Evolutionary conservation across 2,113 vertebrate genomes (phyloP).

Genomic region (Tonatia bakeri): DNA sequence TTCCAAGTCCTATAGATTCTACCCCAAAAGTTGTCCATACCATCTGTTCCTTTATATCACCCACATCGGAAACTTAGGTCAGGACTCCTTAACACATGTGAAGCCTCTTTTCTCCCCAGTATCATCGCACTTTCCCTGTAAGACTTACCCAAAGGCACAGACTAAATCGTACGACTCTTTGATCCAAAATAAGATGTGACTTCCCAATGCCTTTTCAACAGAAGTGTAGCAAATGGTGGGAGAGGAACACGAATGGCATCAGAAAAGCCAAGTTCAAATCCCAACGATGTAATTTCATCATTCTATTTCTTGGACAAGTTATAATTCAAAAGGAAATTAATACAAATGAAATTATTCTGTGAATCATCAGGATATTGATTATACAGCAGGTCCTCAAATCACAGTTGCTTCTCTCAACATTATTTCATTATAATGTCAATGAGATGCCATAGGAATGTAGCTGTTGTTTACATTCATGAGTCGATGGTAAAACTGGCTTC

Average conservation of each 20-base stretch:
- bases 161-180: neutral
- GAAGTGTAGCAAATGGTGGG: neutral
- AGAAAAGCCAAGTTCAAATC: neutral
- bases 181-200: neutral
- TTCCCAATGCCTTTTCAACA: neutral
- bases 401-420: neutral
- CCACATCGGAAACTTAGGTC: neutral
- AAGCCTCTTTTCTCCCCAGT: neutral
- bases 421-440: neutral
- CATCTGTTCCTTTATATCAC: neutral
- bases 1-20: neutral
- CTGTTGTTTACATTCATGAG: neutral
- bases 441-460: neutral
- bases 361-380: neutral
- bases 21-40: neutral
- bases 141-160: neutral
- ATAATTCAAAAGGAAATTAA: neutral
- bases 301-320: neutral
- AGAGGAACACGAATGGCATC: neutral
- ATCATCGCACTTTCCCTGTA: neutral
- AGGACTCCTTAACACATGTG: neutral
- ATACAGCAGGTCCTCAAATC: neutral
- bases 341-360: neutral
- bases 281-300: neutral
- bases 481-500: neutral